These are phyloP conservation scores for Andricus curvator DNA, from an alignment of 2,888 invertebrate genomes.

Conservation along the genomic window DNA sequence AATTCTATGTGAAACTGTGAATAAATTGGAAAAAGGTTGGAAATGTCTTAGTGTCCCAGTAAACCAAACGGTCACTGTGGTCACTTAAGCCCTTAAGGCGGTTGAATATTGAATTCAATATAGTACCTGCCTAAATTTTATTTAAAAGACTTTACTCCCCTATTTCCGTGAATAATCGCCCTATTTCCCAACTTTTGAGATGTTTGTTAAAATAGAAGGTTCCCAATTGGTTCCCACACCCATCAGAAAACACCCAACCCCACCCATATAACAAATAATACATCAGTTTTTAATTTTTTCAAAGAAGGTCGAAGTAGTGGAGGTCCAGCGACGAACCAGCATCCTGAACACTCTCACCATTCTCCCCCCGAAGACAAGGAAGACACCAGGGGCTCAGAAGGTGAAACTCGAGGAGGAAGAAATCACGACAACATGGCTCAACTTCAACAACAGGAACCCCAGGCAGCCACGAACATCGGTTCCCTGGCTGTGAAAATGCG, in stretches of 20 bases:
- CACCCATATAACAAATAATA: neutral
- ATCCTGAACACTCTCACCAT: conserved; percentile 77
- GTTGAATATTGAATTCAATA: too few species aligned
- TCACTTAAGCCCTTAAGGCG: too few species aligned
- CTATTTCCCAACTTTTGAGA: too few species aligned
- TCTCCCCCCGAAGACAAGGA: conserved; percentile 79
- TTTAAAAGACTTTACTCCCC: too few species aligned
- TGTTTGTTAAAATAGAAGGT: too few species aligned
- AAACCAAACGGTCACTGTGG: too few species aligned
- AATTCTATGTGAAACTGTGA: too few species aligned
- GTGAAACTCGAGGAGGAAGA: conserved; percentile 80
- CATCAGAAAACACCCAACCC: neutral
- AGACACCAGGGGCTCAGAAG: conserved; percentile 79
- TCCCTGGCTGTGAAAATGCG: conserved; percentile 73
- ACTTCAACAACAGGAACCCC: conserved; percentile 76
- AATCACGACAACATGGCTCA: conserved; percentile 80
- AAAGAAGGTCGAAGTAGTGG: conserved; percentile 81
- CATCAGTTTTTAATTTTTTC: conserved; percentile 50
- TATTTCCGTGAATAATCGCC: too few species aligned
- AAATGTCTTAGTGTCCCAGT: too few species aligned
- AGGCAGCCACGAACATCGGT: conserved; percentile 63
- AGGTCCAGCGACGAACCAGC: conserved; percentile 80
- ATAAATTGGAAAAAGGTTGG: too few species aligned
- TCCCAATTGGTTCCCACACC: neutral
- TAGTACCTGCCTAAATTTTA: too few species aligned